Evolutionary conservation across 1,140 invertebrate species (phyloP).

Genomic region (Monomorium pharaonis): DNA sequence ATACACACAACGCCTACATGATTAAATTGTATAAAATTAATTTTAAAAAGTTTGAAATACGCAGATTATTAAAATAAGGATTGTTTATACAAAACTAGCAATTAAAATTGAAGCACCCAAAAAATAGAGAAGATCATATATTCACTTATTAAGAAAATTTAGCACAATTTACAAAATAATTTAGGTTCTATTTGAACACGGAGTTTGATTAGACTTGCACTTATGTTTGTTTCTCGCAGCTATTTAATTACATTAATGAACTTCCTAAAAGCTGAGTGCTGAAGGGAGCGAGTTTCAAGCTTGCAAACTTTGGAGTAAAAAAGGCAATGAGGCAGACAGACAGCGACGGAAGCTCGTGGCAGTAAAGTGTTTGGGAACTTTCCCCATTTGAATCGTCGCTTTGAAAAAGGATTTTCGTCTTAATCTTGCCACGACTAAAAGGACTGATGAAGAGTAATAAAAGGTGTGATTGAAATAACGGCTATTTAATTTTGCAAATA

Average conservation of each 20-base stretch:
- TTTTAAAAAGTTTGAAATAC: not conserved
- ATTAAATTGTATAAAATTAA: not conserved
- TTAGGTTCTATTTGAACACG: not conserved
- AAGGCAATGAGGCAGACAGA: constrained; percentile 10
- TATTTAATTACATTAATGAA: constrained; percentile 40
- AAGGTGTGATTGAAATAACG: not conserved
- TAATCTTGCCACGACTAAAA: constrained; percentile 18
- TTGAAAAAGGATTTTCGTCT: not conserved
- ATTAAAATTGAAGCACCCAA: not conserved
- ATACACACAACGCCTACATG: not conserved
- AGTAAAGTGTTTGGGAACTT: constrained; percentile 9
- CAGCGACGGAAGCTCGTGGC: not conserved
- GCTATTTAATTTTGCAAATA: not conserved
- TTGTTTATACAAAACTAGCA: not conserved
- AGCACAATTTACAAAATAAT: constrained; percentile 15
- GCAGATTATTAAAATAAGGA: not conserved
- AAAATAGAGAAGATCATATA: not conserved
- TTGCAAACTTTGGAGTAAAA: constrained; percentile 22
- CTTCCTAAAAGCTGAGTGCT: not conserved
- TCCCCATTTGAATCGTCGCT: constrained; percentile 8
- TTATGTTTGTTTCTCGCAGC: constrained; percentile 2
- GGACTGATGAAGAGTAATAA: not conserved
- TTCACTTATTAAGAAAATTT: not conserved
- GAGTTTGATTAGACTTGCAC: constrained; percentile 4
- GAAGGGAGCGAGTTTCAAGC: not conserved